phyloP scores from a whole-genome alignment of 2,888 invertebrate species.

The Agrenia bidenticulata region DNA sequence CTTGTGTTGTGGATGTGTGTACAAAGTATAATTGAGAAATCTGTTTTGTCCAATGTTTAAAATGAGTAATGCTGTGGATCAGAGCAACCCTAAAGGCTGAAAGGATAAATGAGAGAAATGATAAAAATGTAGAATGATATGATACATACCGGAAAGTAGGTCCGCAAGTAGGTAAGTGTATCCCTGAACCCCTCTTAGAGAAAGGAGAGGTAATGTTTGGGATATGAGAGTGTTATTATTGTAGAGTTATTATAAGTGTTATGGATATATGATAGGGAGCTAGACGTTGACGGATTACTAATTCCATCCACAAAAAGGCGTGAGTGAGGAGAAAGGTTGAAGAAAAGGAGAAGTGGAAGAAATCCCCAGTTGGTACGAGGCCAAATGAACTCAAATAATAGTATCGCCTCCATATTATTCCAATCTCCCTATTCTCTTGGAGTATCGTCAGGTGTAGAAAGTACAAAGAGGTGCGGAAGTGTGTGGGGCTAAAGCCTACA shows the following conservation, averaged over 20 bases:
- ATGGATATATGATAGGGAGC: neutral
- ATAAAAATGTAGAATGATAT: too few relatives aligned
- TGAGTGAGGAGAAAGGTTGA: neutral
- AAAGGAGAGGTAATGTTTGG: too few relatives aligned
- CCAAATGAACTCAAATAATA: conserved; percentile 22
- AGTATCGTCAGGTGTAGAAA: neutral
- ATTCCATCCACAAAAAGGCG: conserved; percentile 28
- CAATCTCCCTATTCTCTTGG: neutral
- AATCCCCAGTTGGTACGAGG: conserved; percentile 35
- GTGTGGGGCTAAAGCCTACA: neutral
- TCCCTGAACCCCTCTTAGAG: too few relatives aligned
- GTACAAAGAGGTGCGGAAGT: conserved; percentile 2
- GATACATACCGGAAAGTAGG: too few relatives aligned
- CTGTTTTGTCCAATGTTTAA: too few relatives aligned
- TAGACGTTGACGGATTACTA: conserved; percentile 39
- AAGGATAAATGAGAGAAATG: too few relatives aligned
- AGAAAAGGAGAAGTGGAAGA: conserved; percentile 18
- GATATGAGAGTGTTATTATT: too few relatives aligned
- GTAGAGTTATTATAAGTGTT: neutral
- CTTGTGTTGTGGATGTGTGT: too few relatives aligned
- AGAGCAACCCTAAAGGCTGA: too few relatives aligned
- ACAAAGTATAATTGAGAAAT: too few relatives aligned
- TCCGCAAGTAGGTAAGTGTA: too few relatives aligned
- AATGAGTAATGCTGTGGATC: too few relatives aligned
- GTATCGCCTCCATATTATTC: conserved; percentile 3